Evolutionary conservation across 1,140 invertebrate genomes (phyloP), one percentile per base, ranked within the genome.

Genomic region (Drosophila willistoni): DNA sequence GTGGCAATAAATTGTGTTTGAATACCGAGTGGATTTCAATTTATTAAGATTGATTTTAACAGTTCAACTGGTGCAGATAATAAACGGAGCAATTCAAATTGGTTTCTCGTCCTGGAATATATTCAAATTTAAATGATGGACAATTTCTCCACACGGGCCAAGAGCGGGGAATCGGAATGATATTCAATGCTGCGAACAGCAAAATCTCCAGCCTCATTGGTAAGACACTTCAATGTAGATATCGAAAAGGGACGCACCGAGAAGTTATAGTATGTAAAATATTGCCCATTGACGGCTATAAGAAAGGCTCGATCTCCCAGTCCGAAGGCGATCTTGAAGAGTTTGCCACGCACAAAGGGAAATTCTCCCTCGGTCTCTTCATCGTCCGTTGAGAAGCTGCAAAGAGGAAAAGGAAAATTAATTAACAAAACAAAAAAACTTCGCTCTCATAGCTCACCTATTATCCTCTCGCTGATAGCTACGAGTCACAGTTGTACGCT

Each of bases 281-380:
- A 92, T 66, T 90, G 90, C 0, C 91, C 91, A 76, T 92, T 92
- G 12, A 92, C 91, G 7, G 91, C 91, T 33, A 92, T 92, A 4
- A 92, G 73, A 41, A 92, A 91, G 13, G 91, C 91, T 7, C 87
- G 85, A 70, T 92, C 91, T 0, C 91, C 91, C n/a, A 91, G 78
- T 1, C 91, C 91, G 14, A 92, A 92, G 7, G 91, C 91, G 22
- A 92, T 92, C 54, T 92, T 92, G 42, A 92, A 92, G 10, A 90
- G 75, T 34, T 92, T 91, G 14, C 91, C 91, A 7, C 91, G 91
- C 17, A 81, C 79, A 65, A 92, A 92, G 0, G 91, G 91, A 59
- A 92, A 92, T 62, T 92, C 91, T 1, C 91, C 91, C 55, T 91
- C 90, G n/a, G 91, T 91, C 68, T 92, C 91, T 70, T 92, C 91